Conservation (phyloP, 2,113 vertebrate species). For the Riparia riparia region DNA sequence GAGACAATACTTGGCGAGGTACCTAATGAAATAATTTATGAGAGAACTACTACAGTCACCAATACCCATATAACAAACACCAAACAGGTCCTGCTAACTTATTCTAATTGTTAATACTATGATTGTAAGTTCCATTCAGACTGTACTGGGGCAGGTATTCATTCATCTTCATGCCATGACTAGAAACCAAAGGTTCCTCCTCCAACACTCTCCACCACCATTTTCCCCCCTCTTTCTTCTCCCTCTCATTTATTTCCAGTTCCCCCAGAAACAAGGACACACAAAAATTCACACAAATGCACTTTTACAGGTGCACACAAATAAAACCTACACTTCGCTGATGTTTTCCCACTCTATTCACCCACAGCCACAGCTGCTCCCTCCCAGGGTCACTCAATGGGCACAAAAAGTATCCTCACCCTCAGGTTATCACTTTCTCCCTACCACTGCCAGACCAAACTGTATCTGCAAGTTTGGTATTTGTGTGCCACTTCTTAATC, state of each 20-base stretch:
- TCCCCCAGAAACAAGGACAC: not conserved
- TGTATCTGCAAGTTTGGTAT: not conserved
- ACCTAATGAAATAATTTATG: not conserved
- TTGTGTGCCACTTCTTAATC: not conserved
- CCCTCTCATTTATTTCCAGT: not conserved
- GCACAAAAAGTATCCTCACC: not conserved
- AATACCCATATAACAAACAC: not conserved
- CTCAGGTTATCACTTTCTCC: not conserved
- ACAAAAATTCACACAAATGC: not conserved
- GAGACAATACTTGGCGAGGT: not conserved
- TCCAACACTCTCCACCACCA: not conserved
- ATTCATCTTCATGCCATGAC: not conserved
- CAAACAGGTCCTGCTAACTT: not conserved
- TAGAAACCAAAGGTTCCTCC: not conserved
- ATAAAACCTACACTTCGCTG: not conserved
- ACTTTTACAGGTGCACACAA: rapidly evolving
- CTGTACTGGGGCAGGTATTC: not conserved
- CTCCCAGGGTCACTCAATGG: not conserved
- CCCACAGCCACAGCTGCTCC: not conserved
- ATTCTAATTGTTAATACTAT: not conserved
- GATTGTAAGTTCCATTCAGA: not conserved
- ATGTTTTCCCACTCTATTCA: not conserved
- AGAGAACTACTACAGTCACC: not conserved
- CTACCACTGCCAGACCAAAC: not conserved
- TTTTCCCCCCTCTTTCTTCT: not conserved